Evolutionary conservation across 1,140 invertebrate species (phyloP).

Genomic region (Drosophila mayri): DNA sequence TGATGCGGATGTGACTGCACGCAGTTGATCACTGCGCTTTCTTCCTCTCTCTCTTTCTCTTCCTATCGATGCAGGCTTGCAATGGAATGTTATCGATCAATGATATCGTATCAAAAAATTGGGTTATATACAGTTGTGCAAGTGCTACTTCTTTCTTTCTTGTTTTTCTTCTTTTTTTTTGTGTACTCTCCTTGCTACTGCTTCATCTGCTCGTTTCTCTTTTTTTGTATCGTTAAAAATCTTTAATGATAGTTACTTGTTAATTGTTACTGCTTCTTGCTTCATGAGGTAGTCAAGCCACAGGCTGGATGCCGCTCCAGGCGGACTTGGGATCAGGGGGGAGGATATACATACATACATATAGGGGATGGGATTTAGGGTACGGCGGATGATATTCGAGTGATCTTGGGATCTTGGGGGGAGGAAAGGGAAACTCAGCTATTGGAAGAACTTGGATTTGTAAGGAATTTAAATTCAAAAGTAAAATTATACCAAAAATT

Average conservation of each 20-base stretch:
- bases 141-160: conserved; percentile 22
- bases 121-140: conserved; percentile 73
- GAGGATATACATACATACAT: conserved; percentile 4
- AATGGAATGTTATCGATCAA: conserved; percentile 78
- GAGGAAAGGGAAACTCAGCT: conserved; percentile 11
- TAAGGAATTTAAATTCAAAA: background rate
- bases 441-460: conserved; percentile 74
- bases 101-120: conserved; percentile 51
- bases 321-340: conserved; percentile 41
- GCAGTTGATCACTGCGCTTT: conserved; percentile 49
- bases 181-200: conserved; percentile 17
- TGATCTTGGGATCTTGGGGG: conserved; percentile 15
- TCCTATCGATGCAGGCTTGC: conserved; percentile 43
- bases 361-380: background rate
- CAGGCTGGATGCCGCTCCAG: conserved; percentile 58
- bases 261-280: conserved; percentile 52
- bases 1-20: conserved; percentile 80
- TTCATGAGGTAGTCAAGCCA: conserved; percentile 80
- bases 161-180: background rate
- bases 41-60: conserved; percentile 6
- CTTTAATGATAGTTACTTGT: conserved; percentile 55
- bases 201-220: background rate
- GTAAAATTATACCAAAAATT: background rate
- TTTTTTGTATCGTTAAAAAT: conserved; percentile 17
- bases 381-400: conserved; percentile 61